Evolutionary conservation across 2,797 vertebrate genomes (phyloP), one percentile per base, ranked within the genome.

Genomic region (Aeoliscus strigatus): DNA sequence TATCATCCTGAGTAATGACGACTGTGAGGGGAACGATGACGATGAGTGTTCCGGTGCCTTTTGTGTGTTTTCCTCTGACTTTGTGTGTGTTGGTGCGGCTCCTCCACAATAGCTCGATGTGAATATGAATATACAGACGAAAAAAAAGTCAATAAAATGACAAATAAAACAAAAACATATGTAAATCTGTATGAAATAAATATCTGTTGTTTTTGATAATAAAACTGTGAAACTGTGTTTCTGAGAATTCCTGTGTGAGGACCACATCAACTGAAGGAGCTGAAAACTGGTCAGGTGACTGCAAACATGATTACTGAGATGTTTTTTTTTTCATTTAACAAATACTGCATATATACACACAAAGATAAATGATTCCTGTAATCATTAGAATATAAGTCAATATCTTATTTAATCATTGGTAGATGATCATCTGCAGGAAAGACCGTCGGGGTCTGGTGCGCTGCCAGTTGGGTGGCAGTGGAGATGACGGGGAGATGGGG

Each of bases 171-270:
- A 51, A n/a, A 59, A 49, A 38, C 28, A 60, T 18, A 51, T 64
- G 60, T 72, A 69, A 60, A 68, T 48, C 38, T 54, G 55, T 66
- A 33, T 41, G n/a, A 66, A 57, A 62, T 52, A 54, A 48, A 74
- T 66, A 49, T 64, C 18, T 65, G 25, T 65, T 57, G 43, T 40
- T 77, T 87, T 87, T 88, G 75, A 70, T 87, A 87, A 88, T 87
- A 86, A 86, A 86, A 83, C 13, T 60, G 24, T 64, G 23, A 77
- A 63, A 70, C 39, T 17, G 54, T 48, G 42, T 43, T 40, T 53
- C 40, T 41, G 6, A 36, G 31, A 44, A 21, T 48, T 29, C 3
- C 47, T 64, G 35, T 12, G 18, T 70, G 78, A 72, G 27, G 59
- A 59, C 43, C 45, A 62, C 47, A 50, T 56, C n/a, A n/a, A n/a